Evolutionary conservation across 2,797 vertebrate species (phyloP), one percentile per base, ranked within the genome.

Genomic region (Rhodeus uyekii): DNA sequence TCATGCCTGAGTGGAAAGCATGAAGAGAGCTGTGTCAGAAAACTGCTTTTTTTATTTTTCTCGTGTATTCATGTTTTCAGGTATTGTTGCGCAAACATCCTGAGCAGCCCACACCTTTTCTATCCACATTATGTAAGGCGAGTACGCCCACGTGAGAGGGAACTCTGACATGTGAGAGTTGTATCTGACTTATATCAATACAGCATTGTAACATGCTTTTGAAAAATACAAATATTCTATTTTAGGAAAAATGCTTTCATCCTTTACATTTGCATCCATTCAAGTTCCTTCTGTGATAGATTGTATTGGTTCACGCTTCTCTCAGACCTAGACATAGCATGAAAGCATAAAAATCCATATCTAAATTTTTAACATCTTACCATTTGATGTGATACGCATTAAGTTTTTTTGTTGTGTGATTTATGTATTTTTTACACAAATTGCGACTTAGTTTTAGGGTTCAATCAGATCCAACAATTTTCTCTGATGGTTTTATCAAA

Each of bases 91-190:
- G 39, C 65, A 80, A 60, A 63, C 68, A 73, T 58, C 8, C 38
- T 42, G 6, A 48, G 16, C 68, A 74, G 79, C 79, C 79, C 69
- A 74, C 79, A 74, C 79, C 79, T 74, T 71, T 38, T 74, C 44
- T 73, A n/a, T 81, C 32, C 42, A 48, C n/a, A 64, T 81, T 73
- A n/a, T 22, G 8, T 81, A 81, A 81, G 58, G 32, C 29, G 39
- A 38, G 32, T 29, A 80, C 68, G 32, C 68, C 58, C 69, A 81
- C 79, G 18, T 64, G 55, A 64, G 42, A 81, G 10, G 12, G 44
- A 48, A 58, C 27, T 44, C 42, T 58, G 38, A 44, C 50, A 69
- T 44, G 8, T 44, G 42, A n/a, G n/a, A n/a, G n/a, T n/a, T n/a
- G 48, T 8, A 46, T 32, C 39, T 24, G 55, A 48, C 19, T 34